Evolutionary conservation across 2,888 invertebrate species (phyloP).

Genomic region (Drosophila subsilvestris): DNA sequence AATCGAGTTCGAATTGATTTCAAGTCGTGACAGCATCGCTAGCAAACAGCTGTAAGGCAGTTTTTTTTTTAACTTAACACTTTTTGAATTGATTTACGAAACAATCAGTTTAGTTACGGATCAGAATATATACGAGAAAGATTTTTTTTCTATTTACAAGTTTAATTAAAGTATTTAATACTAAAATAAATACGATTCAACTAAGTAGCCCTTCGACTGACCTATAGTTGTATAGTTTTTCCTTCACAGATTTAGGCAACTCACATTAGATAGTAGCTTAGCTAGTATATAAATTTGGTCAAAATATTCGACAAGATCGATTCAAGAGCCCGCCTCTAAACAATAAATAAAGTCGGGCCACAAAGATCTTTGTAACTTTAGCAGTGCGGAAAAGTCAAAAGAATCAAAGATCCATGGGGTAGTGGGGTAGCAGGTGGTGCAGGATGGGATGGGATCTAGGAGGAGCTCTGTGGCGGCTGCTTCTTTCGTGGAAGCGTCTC

Average conservation of each 20-base stretch:
- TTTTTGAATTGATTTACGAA: too few species aligned
- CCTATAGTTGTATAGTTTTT: too few species aligned
- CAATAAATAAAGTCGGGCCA: background rate
- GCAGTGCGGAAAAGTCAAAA: constrained; percentile 1
- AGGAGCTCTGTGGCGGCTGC: constrained; percentile 29
- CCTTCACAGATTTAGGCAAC: too few species aligned
- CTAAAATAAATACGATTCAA: too few species aligned
- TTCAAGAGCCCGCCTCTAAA: background rate
- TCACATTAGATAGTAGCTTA: too few species aligned
- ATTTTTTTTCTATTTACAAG: too few species aligned
- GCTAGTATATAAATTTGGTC: background rate
- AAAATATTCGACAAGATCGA: background rate
- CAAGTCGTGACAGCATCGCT: background rate
- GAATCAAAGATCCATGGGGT: constrained; percentile 5
- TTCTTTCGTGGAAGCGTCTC: constrained; percentile 17
- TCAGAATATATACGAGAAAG: too few species aligned
- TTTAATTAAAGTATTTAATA: too few species aligned
- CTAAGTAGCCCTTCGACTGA: too few species aligned
- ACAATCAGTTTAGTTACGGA: too few species aligned
- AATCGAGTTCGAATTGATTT: background rate
- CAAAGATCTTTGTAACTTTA: background rate
- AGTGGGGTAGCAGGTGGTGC: constrained; percentile 2
- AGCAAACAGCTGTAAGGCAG: background rate
- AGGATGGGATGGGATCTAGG: background rate
- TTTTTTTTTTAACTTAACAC: too few species aligned